Evolutionary conservation across 2,888 invertebrate genomes (phyloP), one percentile per base, ranked within the genome.

Genomic region (Malachius bipustulatus): DNA sequence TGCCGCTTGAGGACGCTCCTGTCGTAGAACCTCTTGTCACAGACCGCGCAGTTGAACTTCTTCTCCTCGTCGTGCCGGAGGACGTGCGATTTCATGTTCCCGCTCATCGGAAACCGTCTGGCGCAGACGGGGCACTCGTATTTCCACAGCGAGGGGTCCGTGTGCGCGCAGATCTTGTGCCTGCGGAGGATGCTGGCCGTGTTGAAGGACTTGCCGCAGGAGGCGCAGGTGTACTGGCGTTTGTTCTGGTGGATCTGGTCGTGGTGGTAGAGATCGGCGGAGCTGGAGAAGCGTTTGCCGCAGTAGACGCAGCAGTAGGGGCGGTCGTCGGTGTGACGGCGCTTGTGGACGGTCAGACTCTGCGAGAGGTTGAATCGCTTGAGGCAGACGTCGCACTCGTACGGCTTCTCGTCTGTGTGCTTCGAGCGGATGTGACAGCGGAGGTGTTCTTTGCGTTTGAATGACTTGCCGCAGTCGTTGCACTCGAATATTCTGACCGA

Each of bases 261-360:
- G 35, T 53, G 53, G 24, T 51, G 51, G 30, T 47, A 47, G 15
- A 51, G 37, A 39, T 51, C 49, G 4, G 49, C 49, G 2, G 50
- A 49, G 33, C 48, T 48, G 3, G 47, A 49, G 37, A 51, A 55
- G 12, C 64, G 62, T 50, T 70, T 71, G 2, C 55, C 55, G 36
- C 55, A 55, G 36, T 45, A 54, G 4, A 49, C 47, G 35, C 55
- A 55, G 29, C 38, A 49, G 63, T 49, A 51, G 1, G 50, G 49
- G 33, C 46, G 46, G 34, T 51, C 51, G 30, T 50, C 47, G 26
- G 46, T 51, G 30, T 51, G 51, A 13, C 49, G 48, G 31, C 51
- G 41, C 39, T 46, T 49, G 32, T 53, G 53, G 3, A 51, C 47
- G 12, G 51, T 33, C 12, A 53, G 32, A 36, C 49, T 50, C 27